Percentiles rank a stretch among this genome's conserved stretches.
phyloP scores from a whole-genome alignment of 2,113 vertebrate species.

The Sialia sialis region DNA sequence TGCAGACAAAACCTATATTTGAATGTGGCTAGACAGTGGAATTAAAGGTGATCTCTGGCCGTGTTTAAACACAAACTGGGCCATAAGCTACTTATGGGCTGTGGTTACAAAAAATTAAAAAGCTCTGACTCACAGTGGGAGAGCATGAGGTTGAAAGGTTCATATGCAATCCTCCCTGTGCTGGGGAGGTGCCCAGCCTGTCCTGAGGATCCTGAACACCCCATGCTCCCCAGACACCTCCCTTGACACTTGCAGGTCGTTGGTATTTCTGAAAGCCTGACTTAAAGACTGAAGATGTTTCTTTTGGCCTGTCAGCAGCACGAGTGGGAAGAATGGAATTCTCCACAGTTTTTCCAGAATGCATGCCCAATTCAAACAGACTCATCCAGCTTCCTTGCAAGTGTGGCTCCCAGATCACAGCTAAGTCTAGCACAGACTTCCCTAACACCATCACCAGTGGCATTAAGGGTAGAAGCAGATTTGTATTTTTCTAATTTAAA shows the following conservation, averaged over 20 bases:
- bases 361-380: not conserved
- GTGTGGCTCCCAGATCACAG: not conserved
- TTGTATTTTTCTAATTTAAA: not conserved
- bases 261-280: not conserved
- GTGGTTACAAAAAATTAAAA: not conserved
- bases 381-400: not conserved
- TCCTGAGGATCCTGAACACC: not conserved
- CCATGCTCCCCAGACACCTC: not conserved
- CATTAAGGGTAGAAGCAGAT: not conserved
- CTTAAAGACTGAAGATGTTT: not conserved
- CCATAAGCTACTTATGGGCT: conserved; percentile 24
- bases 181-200: not conserved
- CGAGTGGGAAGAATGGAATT: not conserved
- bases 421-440: not conserved
- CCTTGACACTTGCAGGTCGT: not conserved
- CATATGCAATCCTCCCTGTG: not conserved
- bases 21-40: not conserved
- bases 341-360: not conserved
- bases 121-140: conserved; percentile 12
- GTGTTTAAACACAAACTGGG: not conserved
- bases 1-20: not conserved
- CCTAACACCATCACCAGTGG: accelerated
- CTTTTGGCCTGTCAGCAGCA: not conserved
- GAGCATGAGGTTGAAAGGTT: not conserved
- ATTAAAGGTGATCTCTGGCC: not conserved